Conservation (phyloP, 2,113 vertebrate genomes). For the Anas platyrhynchos region DNA sequence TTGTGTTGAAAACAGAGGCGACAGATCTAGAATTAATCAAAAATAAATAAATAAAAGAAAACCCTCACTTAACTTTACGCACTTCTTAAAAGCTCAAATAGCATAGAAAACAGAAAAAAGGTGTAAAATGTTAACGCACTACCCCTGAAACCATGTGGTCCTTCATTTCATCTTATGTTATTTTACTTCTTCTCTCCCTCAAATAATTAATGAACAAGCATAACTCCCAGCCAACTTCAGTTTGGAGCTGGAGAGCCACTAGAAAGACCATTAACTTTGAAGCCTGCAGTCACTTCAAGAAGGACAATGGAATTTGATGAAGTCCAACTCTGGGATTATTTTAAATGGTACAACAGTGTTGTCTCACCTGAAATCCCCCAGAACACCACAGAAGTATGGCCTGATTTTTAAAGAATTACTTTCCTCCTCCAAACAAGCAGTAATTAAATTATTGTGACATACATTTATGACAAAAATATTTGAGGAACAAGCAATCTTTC, state of each 20-base stretch:
- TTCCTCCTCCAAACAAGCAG: not conserved
- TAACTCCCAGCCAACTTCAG: not conserved
- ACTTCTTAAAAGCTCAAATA: not conserved
- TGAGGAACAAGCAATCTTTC: not conserved
- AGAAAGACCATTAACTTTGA: not conserved
- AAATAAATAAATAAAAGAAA: not conserved
- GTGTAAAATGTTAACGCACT: not conserved
- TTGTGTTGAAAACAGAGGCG: conserved; percentile 98
- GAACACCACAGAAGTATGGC: not conserved
- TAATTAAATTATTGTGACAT: not conserved
- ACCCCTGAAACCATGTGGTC: not conserved
- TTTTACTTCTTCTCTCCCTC: not conserved
- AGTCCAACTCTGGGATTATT: not conserved
- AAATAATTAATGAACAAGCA: not conserved
- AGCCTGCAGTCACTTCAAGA: not conserved
- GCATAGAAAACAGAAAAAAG: not conserved
- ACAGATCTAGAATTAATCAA: conserved; percentile 85
- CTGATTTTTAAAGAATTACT: not conserved
- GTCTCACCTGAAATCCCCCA: not conserved
- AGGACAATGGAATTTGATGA: not conserved
- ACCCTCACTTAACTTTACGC: not conserved
- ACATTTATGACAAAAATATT: not conserved
- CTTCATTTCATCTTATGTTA: not conserved
- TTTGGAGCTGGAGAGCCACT: not conserved
- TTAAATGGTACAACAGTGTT: not conserved